Evolutionary conservation across 2,797 vertebrate genomes (phyloP).

Genomic region (Chromobotia macracanthus): DNA sequence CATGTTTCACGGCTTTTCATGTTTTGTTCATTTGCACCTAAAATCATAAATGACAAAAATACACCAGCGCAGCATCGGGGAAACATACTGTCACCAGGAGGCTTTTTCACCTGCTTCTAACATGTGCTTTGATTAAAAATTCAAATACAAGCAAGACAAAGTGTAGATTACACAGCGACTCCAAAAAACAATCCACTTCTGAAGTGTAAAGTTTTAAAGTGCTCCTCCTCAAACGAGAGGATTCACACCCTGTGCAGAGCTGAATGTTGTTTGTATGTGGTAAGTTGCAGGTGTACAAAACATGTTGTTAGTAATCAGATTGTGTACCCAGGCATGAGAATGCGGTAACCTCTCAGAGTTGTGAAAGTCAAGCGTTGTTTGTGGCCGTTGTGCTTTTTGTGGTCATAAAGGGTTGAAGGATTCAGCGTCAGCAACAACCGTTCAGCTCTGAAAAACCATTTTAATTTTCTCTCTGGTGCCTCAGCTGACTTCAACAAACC

Average conservation of each 20-base stretch:
- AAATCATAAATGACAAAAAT: constrained; percentile 63
- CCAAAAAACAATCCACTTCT: constrained; percentile 10
- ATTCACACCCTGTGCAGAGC: constrained; percentile 14
- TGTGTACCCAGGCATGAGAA: constrained; percentile 91
- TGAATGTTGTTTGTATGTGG: constrained; percentile 32
- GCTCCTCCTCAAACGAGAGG: constrained; percentile 70
- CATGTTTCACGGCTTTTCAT: constrained; percentile 42
- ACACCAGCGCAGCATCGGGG: constrained; percentile 47
- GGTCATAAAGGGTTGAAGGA: constrained; percentile 31
- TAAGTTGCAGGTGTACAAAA: constrained; percentile 70
- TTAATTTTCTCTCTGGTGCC: constrained; percentile 91
- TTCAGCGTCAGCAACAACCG: constrained; percentile 90
- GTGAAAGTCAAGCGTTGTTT: constrained; percentile 97
- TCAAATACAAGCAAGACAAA: constrained; percentile 38
- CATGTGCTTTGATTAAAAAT: constrained; percentile 45
- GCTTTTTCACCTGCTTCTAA: constrained; percentile 58
- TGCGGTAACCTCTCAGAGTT: constrained; percentile 94
- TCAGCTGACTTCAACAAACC: constrained; percentile 96
- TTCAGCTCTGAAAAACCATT: constrained; percentile 93
- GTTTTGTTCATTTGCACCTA: constrained; percentile 61
- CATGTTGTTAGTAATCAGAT: constrained; percentile 91
- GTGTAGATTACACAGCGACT: constrained; percentile 26
- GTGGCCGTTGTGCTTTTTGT: constrained; percentile 67
- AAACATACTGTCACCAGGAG: constrained; percentile 48
- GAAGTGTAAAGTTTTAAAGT: constrained; percentile 41